Base-by-base conservation (phyloP, 2,888 invertebrate species). In the Osmoderma eremita region DNA sequence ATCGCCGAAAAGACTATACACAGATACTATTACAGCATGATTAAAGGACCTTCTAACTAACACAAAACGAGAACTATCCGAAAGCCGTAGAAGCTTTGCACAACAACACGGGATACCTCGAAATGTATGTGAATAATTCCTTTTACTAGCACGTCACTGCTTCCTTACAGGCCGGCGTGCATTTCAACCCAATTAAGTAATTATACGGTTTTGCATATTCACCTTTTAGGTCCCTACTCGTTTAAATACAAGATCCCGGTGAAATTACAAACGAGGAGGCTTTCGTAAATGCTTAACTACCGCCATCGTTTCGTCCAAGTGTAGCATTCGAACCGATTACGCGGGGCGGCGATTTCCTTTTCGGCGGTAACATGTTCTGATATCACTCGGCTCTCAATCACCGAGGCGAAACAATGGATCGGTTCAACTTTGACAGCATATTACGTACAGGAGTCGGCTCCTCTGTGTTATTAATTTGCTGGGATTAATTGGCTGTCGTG, bases 401-500 rank as follows among this genome's bases (percentile, higher is more conserved):
- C 30, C 30, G 30, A 30, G 5, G 30, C 30, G 30, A 30, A 30
- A 30, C 30, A 30, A 30, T 6, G 5, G 30, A 30, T 30, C 30
- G 30, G 30, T 6, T 30, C 5, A 1, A 30, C 30, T 30, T 30
- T 30, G 30, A 30, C 30, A 30, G 30, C 30, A 30, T 30, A 30
- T 30, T 30, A 30, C 30, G 30, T 30, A 8, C 30, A 6, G 8
- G 30, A 30, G 6, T 10, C 30, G 1, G 30, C 30, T 2, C 10
- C 30, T 5, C 30, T 30, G 6, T 45, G 45, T 61, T 61, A 61
- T 61, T 61, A 61, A 61, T 61, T 61, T 61, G 17, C 17, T 17
- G 30, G 15, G 17, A 36, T 61, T 61, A 61, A 61, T 61, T 61
- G 58, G 17, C 45, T 61, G 58, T 61, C 58, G 24, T 45, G 15